Base-by-base conservation (phyloP, 2,797 vertebrate species). In the Furcifer pardalis region DNA sequence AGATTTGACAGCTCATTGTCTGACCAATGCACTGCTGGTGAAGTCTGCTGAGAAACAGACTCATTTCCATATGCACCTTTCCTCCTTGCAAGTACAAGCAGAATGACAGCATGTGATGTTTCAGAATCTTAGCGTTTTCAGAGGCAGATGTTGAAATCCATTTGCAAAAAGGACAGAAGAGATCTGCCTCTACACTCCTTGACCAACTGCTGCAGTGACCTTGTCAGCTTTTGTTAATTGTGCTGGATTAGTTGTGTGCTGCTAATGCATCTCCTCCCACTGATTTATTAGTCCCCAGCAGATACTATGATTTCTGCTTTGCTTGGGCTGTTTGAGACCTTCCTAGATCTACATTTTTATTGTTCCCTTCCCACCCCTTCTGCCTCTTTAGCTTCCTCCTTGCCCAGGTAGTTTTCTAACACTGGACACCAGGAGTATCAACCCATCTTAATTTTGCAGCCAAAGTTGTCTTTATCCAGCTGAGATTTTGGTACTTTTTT, bases 401-500 rank as follows among this genome's bases (percentile, higher is more conserved):
- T 0, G 6, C 88, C 85, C 88, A 60, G 74, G 77, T 5, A 52
- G 83, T 69, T 42, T 86, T 82, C 81, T 1, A 79, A 80, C 84
- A 85, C 81, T 1, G 62, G n/a, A 59, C 59, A 77, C 12, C 82
- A 81, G 80, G 84, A 75, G 46, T 0, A 0, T 25, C 3, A 72
- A 83, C 56, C 8, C 60, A 60, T 76, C 83, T 79, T 86, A 46
- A 49, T 88, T 1, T 60, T 37, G 0, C 27, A 84, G 83, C 63
- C 90, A 84, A 19, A 72, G 30, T 27, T 74, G 59, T 71, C 86
- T 84, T 83, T 71, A 56, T 73, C 89, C 86, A 91, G 83, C 89
- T 89, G 90, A n/a, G 44, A 1, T 62, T 88, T 73, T 46, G 79
- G 25, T 74, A 25, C 68, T 66, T 66, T 37, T 84, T 77, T 56